Evolutionary conservation across 2,797 vertebrate species (phyloP).

Genomic region (Lithobates pipiens): DNA sequence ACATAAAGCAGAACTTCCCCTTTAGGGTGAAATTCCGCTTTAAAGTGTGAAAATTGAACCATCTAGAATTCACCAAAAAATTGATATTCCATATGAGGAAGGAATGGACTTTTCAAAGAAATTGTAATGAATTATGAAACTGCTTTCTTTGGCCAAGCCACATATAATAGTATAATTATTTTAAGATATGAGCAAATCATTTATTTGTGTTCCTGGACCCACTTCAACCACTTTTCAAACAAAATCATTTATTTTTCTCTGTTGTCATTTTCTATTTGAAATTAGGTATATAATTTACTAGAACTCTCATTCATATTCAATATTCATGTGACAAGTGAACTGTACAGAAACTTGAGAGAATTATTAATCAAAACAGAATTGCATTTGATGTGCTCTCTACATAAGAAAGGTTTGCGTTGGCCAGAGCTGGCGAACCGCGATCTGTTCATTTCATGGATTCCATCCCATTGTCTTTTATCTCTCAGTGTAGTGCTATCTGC

Average conservation of each 20-base stretch:
- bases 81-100: not conserved
- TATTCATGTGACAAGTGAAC: conserved; percentile 65
- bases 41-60: no score
- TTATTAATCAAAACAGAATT: conserved; percentile 64
- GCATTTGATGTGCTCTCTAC: conserved; percentile 59
- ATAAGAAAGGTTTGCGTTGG: conserved; percentile 68
- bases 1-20: no score
- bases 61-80: not conserved
- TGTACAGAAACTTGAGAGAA: conserved; percentile 61
- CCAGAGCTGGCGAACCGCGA: conserved; percentile 69
- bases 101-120: not conserved
- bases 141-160: conserved; percentile 17
- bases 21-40: no score
- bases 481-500: conserved; percentile 70
- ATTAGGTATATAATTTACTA: conserved; percentile 54
- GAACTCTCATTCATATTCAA: conserved; percentile 66
- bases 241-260: conserved; percentile 54
- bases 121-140: conserved; percentile 46
- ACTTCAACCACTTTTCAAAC: conserved; percentile 50
- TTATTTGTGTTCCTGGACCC: not conserved
- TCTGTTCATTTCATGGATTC: conserved; percentile 70
- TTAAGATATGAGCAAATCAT: not conserved
- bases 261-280: conserved; percentile 56
- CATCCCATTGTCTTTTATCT: conserved; percentile 67
- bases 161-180: not conserved